Percentiles rank a stretch among this genome's conserved stretches.
Conservation (phyloP, 2,888 invertebrate species). For the Lingula anatina region DNA sequence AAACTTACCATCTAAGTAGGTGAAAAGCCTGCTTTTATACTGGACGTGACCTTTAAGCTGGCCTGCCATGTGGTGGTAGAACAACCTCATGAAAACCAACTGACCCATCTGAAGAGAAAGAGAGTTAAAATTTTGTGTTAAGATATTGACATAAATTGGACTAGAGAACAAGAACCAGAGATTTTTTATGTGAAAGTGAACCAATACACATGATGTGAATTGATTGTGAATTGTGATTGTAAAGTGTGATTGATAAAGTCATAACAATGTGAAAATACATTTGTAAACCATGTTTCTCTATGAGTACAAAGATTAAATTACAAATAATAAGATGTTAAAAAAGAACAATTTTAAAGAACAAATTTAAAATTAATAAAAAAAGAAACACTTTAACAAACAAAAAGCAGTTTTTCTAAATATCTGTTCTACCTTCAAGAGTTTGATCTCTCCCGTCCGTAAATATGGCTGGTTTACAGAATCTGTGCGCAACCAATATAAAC, state of each 20-base stretch:
- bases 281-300: no score
- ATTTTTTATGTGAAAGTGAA: no score
- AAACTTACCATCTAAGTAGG: constrained; percentile 45
- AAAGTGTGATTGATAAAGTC: no score
- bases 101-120: constrained; percentile 38
- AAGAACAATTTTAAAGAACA: no score
- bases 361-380: no score
- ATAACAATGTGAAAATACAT: no score
- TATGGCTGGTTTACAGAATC: constrained; percentile 47
- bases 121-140: constrained; percentile 3
- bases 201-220: no score
- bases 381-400: no score
- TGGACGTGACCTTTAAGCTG: constrained; percentile 42
- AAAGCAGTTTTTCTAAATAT: no score
- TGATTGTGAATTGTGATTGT: no score
- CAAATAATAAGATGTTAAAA: no score
- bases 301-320: no score
- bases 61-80: constrained; percentile 51
- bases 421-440: constrained; percentile 35
- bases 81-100: constrained; percentile 46
- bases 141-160: background rate
- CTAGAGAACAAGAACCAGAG: background rate
- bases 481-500: constrained; percentile 49
- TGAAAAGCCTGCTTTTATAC: constrained; percentile 46
- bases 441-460: constrained; percentile 45